Base-by-base conservation (phyloP, 2,888 invertebrate genomes). In the Ophion ellenae region DNA sequence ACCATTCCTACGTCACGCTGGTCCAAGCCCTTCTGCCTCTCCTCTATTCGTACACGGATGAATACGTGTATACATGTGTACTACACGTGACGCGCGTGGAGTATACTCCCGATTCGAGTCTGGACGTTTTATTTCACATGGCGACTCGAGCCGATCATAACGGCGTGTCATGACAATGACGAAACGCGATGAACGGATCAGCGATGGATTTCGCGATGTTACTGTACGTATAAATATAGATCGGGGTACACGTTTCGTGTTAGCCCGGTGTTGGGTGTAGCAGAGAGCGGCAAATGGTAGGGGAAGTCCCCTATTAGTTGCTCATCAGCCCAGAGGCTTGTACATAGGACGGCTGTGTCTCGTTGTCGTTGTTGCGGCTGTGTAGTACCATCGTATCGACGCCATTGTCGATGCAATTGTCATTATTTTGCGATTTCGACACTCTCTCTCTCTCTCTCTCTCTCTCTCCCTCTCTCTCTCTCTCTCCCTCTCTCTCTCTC, bases 391-490 rank as follows among this genome's bases (percentile, higher is more conserved):
- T 87, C 83, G 63, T 71, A 83, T 71, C 83, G 87, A 86, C 88
- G 89, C 90, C 91, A 91, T 91, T 91, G 92, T 91, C 89, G 87
- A 84, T 88, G 71, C 87, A 89, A 91, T 93, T 91, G 92, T 93
- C 93, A 92, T 93, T 93, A 93, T 93, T 93, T 92, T 89, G 90
- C 92, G 90, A 93, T 93, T 92, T 74, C 84, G 75, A 76, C 80
- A 69, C 69, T 57, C 53, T 28, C 17, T 77, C 20, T 20, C 11
- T 74, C 14, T 36, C 32, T 73, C 73, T 61, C 6, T 45, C 32
- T 28, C 71, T 45, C 47, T 63, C 17, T 64, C 64, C 32, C 64
- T 64, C n/a, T n/a, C 53, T 76, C 14, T 53, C 20, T 6, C n/a
- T 45, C 69, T 20, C 45, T 45, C 45, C 24, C 20, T 11, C 69